phyloP scores from a whole-genome alignment of 2,888 invertebrate genomes.

The Perizoma affinitatum region DNA sequence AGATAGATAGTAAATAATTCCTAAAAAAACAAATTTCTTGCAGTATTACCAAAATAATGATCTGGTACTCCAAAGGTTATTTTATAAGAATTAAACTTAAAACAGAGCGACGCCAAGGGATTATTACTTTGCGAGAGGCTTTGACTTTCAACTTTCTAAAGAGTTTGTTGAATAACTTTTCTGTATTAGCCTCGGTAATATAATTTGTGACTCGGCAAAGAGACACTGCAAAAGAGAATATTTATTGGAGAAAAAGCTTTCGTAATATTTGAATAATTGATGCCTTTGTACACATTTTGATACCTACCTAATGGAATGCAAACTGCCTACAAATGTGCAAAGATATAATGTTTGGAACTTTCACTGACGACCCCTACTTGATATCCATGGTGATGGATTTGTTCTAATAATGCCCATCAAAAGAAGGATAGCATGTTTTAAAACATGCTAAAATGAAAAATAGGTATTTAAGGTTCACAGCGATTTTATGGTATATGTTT shows the following conservation, averaged over 20 bases:
- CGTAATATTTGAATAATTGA: conserved; percentile 34
- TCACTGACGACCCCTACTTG: too few relatives aligned
- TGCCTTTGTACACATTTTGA: conserved; percentile 16
- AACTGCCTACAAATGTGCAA: too few relatives aligned
- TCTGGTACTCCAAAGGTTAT: conserved; percentile 47
- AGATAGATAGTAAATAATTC: too few relatives aligned
- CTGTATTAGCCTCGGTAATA: conserved; percentile 65
- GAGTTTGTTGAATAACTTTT: conserved; percentile 71
- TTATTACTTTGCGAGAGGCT: conserved; percentile 64
- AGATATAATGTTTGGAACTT: too few relatives aligned
- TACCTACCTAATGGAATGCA: neutral
- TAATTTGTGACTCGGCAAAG: conserved; percentile 58
- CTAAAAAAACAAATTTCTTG: conserved; percentile 18
- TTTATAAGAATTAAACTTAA: conserved; percentile 59
- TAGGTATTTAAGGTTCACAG: too few relatives aligned
- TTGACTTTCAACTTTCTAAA: conserved; percentile 69
- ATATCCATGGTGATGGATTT: too few relatives aligned
- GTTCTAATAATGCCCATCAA: too few relatives aligned
- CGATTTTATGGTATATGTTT: too few relatives aligned
- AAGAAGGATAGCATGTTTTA: too few relatives aligned
- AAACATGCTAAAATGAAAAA: too few relatives aligned
- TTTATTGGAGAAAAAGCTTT: conserved; percentile 37
- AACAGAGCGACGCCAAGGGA: conserved; percentile 56
- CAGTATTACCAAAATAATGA: conserved; percentile 26
- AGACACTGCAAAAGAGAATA: conserved; percentile 47